Base-by-base conservation (phyloP, 2,888 invertebrate species). In the Lepidocyrtoides sp. region DNA sequence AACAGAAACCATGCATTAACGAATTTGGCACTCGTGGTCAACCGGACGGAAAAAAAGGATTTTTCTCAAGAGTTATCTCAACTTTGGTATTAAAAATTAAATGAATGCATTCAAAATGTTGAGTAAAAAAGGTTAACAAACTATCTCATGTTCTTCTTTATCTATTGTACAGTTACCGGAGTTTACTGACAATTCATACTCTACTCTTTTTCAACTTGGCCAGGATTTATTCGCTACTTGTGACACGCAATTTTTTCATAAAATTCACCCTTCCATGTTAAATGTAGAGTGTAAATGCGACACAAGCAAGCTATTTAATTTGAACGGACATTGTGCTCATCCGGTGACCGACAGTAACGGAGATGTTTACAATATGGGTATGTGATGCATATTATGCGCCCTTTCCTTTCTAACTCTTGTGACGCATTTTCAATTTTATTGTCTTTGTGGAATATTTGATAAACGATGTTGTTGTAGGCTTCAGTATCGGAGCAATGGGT, bases 31-130 rank as follows among this genome's bases (percentile, higher is more conserved):
- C 96, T 0, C 94, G 69, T 41, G 95, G 95, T 0, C 95, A 95
- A 91, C 95, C 96, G 0, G 96, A 96, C 94, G 96, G 96, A 0
- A 95, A 95, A 94, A 96, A 96, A 94, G 95, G 95, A 89, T 94
- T 96, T 32, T 95, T 96, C 93, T 94, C 95, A 54, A 93, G 94
- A 86, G 94, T 95, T 82, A 92, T 95, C 23, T 94, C 93, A 12
- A 88, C 81, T 14, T 66, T 93, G 91, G 93, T 93, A 92, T 83
- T 44, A 36, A 69, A 60, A 8, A 20, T 57, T n/a, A n/a, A n/a
- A n/a, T n/a, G n/a, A n/a, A n/a, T n/a, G n/a, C n/a, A n/a, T n/a
- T n/a, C n/a, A n/a, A n/a, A n/a, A n/a, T n/a, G n/a, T n/a, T n/a
- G n/a, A n/a, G n/a, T n/a, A n/a, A n/a, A n/a, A n/a, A n/a, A n/a